phyloP scores from a whole-genome alignment of 2,113 vertebrate genomes.

The Gallinago jamesoni region DNA sequence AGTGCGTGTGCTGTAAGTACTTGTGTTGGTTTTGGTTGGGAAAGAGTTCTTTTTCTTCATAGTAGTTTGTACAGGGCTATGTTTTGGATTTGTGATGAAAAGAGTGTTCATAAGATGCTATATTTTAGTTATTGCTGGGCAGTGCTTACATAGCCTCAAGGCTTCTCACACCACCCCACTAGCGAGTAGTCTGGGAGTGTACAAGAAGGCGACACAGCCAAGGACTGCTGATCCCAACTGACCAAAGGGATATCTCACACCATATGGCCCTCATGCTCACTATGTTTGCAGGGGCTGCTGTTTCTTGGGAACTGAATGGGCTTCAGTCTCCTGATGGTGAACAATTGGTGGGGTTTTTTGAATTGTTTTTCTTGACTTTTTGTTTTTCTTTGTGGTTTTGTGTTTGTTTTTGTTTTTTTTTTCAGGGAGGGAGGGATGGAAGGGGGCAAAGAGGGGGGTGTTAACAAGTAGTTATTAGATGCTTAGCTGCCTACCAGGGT shows the following conservation, averaged over 20 bases:
- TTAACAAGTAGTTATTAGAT: not conserved
- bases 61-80: rapidly evolving
- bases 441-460: rapidly evolving
- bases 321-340: not conserved
- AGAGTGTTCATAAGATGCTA: not conserved
- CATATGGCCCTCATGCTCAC: rapidly evolving
- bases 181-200: rapidly evolving
- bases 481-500: not conserved
- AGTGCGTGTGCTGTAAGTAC: not conserved
- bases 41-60: not conserved
- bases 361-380: not conserved
- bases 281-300: not conserved
- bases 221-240: not conserved
- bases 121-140: not conserved
- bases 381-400: not conserved
- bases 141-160: not conserved
- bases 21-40: not conserved
- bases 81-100: not conserved
- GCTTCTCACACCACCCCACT: not conserved
- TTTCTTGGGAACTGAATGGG: not conserved
- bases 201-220: not conserved
- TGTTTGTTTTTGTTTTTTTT: not conserved
- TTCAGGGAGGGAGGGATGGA: rapidly evolving
- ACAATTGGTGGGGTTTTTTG: not conserved
- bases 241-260: not conserved